Evolutionary conservation across 2,113 vertebrate genomes (phyloP).

Genomic region (Guaruba guarouba): DNA sequence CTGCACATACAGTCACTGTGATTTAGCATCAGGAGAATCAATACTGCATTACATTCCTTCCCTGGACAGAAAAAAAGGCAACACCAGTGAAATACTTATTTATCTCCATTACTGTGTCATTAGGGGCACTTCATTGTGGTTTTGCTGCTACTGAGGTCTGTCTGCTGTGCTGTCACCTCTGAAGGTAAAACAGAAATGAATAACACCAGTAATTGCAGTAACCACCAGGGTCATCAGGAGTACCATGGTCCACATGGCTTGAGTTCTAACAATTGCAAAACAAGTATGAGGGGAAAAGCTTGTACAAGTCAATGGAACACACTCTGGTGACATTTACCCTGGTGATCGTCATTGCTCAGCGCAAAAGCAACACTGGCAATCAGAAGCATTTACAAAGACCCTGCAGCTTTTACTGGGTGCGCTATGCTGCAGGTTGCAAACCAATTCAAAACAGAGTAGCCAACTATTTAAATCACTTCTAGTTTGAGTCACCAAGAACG

Average conservation of each 20-base stretch:
- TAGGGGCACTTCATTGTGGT: neutral
- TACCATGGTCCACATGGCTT: neutral
- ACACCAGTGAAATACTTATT: neutral
- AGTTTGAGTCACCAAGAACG: neutral
- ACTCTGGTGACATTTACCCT: neutral
- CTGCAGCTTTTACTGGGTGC: neutral
- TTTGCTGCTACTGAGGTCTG: conserved; percentile 1
- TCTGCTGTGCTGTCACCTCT: neutral
- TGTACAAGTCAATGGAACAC: neutral
- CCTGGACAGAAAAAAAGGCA: neutral
- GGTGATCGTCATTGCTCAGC: neutral
- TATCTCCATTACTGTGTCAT: neutral
- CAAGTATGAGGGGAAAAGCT: neutral
- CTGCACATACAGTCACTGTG: neutral
- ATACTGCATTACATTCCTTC: neutral
- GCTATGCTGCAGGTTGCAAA: neutral
- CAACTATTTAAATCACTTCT: neutral
- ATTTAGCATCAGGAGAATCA: neutral
- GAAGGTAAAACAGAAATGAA: neutral
- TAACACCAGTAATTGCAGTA: neutral
- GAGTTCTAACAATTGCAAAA: neutral
- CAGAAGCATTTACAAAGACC: neutral
- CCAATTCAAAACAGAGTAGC: fast-evolving
- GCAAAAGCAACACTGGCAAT: neutral
- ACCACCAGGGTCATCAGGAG: neutral